Percentiles rank a stretch among this genome's conserved stretches.
Conservation (phyloP, 2,113 vertebrate species). For the Calidris pygmaea region DNA sequence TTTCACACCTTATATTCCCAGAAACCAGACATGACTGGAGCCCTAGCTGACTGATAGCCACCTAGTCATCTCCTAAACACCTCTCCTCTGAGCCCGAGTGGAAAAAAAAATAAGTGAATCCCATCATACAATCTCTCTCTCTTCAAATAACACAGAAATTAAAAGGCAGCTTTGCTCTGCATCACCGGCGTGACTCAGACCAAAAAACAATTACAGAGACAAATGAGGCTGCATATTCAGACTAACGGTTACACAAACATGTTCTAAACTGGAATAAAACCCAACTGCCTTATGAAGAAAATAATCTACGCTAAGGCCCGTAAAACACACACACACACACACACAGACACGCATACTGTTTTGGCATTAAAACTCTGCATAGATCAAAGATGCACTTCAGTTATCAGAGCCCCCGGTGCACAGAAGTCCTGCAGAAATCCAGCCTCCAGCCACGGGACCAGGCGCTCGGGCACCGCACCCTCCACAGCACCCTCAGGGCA, state of each 20-base stretch:
- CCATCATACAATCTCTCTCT: not conserved
- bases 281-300: slow-evolving; percentile 5
- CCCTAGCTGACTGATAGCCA: not conserved
- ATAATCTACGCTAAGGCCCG: not conserved
- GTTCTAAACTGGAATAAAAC: not conserved
- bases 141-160: not conserved
- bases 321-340: not conserved
- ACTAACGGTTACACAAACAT: not conserved
- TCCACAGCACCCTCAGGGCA: not conserved
- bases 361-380: slow-evolving; percentile 71
- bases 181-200: not conserved
- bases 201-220: not conserved
- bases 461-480: not conserved
- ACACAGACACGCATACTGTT: not conserved
- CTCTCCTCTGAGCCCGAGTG: not conserved
- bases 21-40: not conserved
- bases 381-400: slow-evolving; percentile 61
- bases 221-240: not conserved
- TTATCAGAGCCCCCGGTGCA: not conserved
- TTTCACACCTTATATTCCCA: slow-evolving; percentile 19
- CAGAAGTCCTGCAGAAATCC: slow-evolving; percentile 41
- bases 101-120: not conserved
- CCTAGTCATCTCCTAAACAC: not conserved
- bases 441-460: not conserved
- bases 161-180: slow-evolving; percentile 29